phyloP scores from a whole-genome alignment of 2,888 invertebrate species.

The Yponomeuta plumbellus region DNA sequence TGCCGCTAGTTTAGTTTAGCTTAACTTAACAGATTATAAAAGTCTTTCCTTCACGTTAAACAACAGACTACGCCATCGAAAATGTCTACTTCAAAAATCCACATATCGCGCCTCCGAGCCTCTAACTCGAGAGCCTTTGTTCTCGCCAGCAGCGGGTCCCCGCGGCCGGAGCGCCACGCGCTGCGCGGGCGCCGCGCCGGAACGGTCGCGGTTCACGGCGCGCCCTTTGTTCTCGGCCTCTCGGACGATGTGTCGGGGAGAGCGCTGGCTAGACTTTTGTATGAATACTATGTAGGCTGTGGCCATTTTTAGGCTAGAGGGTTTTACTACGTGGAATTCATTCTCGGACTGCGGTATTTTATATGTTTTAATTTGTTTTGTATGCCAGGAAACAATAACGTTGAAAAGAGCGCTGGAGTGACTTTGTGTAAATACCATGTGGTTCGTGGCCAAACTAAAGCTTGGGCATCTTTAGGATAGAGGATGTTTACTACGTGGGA shows the following conservation, averaged over 20 bases:
- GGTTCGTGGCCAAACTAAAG: too few species aligned
- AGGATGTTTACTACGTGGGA: too few species aligned
- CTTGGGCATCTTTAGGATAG: too few species aligned
- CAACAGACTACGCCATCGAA: neutral
- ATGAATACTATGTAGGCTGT: too few species aligned
- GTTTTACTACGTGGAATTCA: too few species aligned
- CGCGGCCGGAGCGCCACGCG: slow-evolving; percentile 21
- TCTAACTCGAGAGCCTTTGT: neutral
- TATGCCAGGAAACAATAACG: too few species aligned
- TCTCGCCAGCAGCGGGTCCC: neutral
- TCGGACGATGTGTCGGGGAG: neutral
- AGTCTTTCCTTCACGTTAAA: too few species aligned
- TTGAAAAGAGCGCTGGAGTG: slow-evolving; percentile 35
- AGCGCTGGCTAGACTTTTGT: slow-evolving; percentile 31
- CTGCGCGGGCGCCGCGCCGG: slow-evolving; percentile 45
- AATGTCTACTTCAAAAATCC: neutral
- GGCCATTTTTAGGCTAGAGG: too few species aligned
- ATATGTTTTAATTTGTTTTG: too few species aligned
- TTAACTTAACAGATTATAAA: too few species aligned
- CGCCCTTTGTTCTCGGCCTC: slow-evolving; percentile 71
- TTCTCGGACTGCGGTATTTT: neutral
- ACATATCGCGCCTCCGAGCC: too few species aligned
- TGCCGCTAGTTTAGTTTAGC: too few species aligned
- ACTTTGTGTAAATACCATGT: neutral
- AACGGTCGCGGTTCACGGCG: slow-evolving; percentile 72